Base-by-base conservation (phyloP, 2,113 vertebrate species). In the Sitta europaea region DNA sequence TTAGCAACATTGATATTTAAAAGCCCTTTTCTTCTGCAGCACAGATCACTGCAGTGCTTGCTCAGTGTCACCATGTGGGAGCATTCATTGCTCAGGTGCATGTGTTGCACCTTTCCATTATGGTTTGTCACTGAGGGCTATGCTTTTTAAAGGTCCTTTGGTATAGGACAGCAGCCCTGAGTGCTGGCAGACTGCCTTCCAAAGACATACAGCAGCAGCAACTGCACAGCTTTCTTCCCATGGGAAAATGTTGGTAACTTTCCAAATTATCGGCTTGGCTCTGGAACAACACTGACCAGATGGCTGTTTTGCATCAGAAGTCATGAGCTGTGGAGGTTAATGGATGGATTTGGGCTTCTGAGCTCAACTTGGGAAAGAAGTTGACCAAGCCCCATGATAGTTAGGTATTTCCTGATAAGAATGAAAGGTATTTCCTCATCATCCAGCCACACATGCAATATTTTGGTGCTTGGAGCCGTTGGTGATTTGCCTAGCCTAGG, bases 211-310 rank as follows among this genome's bases (percentile, higher is more conserved):
- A 88, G 78, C 88, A 96, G 62, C 84, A 94, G 78, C 81, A 91
- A 90, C 92, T 92, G 93, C 55, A 85, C 87, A 73, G 94, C 85
- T 94, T 91, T 85, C 85, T 95, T 91, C 90, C 40, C 25, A 8
- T 54, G 42, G 71, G 85, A 90, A 89, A 86, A 90, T 15, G 11
- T 36, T 95, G 95, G 94, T 54, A 93, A 88, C 27, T 65, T 36
- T 93, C 93, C 90, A 93, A 40, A 86, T 93, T 70, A 71, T 74
- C 0, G 0, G 16, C 74, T 80, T 96, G 95, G 67, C 90, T 94
- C 42, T 72, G 43, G 35, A 90, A 55, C 8, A 43, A 45, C 55
- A 79, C 72, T 88, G 94, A n/a, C 82, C 92, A 93, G 84, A 83
- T 96, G 90, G 90, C 63, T 77, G 27, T 77, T 86, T 70, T 94